phyloP scores from a whole-genome alignment of 92 coral and sea anemone species.

The Epizoanthus stellaris region DNA sequence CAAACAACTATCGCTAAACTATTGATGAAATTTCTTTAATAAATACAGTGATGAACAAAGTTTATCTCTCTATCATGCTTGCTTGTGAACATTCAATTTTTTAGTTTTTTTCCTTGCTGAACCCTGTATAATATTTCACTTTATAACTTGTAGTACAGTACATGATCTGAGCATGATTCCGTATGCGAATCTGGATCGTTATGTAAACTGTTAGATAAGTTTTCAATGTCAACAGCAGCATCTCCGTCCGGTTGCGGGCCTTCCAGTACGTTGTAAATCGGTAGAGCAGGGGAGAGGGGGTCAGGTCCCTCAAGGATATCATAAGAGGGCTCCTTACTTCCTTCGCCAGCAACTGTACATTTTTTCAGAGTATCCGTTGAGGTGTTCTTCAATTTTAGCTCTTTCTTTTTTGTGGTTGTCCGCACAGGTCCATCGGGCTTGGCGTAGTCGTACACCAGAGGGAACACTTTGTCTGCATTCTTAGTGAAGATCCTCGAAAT shows the following conservation, averaged over 20 bases:
- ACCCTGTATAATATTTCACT: too few relatives aligned
- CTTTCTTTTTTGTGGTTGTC: not conserved
- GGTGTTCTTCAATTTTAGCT: not conserved
- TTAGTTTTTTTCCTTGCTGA: too few relatives aligned
- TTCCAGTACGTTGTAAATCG: not conserved
- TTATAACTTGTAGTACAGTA: too few relatives aligned
- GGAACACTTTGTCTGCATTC: not conserved
- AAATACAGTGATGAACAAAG: too few relatives aligned
- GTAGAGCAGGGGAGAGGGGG: not conserved
- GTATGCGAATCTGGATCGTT: too few relatives aligned
- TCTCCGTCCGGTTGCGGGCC: not conserved
- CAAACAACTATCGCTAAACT: too few relatives aligned
- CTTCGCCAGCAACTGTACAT: not conserved
- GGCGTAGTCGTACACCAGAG: slow-evolving; percentile 16
- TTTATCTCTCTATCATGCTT: too few relatives aligned
- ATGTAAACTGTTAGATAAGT: not conserved
- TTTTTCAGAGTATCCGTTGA: not conserved
- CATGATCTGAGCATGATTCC: too few relatives aligned
- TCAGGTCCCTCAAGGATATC: not conserved
- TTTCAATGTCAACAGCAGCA: not conserved
- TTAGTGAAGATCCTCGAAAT: not conserved
- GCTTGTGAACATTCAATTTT: too few relatives aligned
- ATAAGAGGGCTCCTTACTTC: not conserved
- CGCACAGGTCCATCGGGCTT: not conserved
- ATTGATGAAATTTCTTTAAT: too few relatives aligned